These are phyloP conservation scores for Venustoraphidia nigricollis DNA, from an alignment of 2,888 invertebrate genomes.

Conservation along the genomic window DNA sequence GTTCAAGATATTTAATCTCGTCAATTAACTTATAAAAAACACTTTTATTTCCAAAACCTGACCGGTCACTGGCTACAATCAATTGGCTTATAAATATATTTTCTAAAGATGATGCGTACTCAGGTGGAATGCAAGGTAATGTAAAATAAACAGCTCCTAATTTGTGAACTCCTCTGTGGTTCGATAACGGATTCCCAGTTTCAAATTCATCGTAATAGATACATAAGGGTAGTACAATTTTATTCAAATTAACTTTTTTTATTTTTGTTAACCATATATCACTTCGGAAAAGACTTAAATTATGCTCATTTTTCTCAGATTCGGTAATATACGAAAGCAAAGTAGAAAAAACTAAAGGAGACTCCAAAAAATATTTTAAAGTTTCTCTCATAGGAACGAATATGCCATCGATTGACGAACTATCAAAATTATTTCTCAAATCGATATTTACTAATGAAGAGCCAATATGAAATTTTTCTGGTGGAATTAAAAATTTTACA, in stretches of 20 bases:
- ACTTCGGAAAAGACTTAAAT: too few relatives aligned
- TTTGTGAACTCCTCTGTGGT: constrained; percentile 15
- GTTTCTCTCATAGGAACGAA: constrained; percentile 1
- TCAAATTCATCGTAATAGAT: constrained; percentile 17
- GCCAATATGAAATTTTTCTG: not conserved
- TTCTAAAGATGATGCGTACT: constrained; percentile 11
- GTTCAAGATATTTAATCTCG: constrained; percentile 14
- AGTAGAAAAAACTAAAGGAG: not conserved
- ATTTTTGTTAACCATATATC: too few relatives aligned
- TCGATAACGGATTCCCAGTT: constrained; percentile 16
- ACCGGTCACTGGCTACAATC: constrained; percentile 14
- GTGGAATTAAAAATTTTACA: not conserved
- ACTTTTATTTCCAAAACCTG: constrained; percentile 14
- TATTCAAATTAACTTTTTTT: constrained; percentile 2
- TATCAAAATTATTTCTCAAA: not conserved
- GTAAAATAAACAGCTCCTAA: constrained; percentile 15
- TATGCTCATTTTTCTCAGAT: too few relatives aligned
- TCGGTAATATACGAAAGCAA: too few relatives aligned
- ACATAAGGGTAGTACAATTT: constrained; percentile 11
- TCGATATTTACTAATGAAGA: not conserved
- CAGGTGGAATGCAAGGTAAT: constrained; percentile 13
- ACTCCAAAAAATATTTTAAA: constrained; percentile 4
- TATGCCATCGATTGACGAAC: not conserved
- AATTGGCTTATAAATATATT: constrained; percentile 16
- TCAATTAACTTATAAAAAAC: constrained; percentile 14